Base-by-base conservation (phyloP, 1,140 invertebrate species). In the Mercenaria mercenaria region DNA sequence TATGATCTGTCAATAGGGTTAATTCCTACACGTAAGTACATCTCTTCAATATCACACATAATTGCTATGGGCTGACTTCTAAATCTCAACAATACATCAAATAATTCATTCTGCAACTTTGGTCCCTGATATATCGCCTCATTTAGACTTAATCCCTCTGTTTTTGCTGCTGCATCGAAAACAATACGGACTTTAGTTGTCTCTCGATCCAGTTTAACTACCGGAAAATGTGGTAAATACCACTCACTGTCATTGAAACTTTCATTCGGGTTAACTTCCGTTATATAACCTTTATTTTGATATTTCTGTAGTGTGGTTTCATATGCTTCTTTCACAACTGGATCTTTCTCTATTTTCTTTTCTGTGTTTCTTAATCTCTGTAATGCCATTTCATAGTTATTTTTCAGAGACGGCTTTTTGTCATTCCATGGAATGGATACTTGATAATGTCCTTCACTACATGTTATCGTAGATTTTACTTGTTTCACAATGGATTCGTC, bases 41-140 rank as follows among this genome's bases (percentile, higher is more conserved):
- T 92, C 72, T 92, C 87, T 39, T 67, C 32, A 0, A 92, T 91
- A 37, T 92, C 89, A 67, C 90, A 82, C 0, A 82, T 59, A 13
- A 93, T 34, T 4, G 88, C 92, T 1, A 94, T 79, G 34, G 52
- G 59, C 15, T 90, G 10, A 15, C 69, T 50, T 10, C 93, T 79
- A 88, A 94, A 94, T 50, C 91, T 59, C 0, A 93, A 34, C 18
- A 94, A 64, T 0, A 93, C 89, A 56, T 50, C 81, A 61, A 91
- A 82, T 20, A 93, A 50, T 37, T 86, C 79, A 67, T 59, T 93
- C 92, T 96, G 95, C 0, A 96, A 59, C 77, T 94, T 94, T 29
- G 96, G 95, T 0, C 94, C 94, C 23, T 39, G 34, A 23, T 91
- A 34, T 43, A 94, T 76, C 13, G 43, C 0, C 32, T 89, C 91